Base-by-base conservation (phyloP, 2,888 invertebrate species). In the Clitarchus hookeri region DNA sequence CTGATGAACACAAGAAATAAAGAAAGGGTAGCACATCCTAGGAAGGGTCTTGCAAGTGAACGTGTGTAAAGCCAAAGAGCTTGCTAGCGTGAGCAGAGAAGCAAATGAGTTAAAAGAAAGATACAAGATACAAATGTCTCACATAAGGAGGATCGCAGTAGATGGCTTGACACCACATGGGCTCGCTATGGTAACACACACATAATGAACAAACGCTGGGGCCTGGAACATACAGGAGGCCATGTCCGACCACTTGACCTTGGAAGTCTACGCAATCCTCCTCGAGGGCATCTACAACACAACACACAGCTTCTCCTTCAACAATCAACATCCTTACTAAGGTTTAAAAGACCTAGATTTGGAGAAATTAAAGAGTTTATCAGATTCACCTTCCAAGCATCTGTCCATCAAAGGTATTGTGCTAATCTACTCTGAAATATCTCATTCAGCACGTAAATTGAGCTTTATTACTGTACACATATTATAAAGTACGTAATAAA, bases 141-240 rank as follows among this genome's bases (percentile, higher is more conserved):
- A 97, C 96, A 91, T 96, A 96, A 89, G 96, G 96, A 86, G 97
- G 96, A 91, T 96, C 95, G 91, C 97, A 97, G 92, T 96, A 97
- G 90, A 96, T 97, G 85, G 96, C 96, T 92, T 96, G 95, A 91
- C 97, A 97, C 96, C 96, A 97, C 94, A 95, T 95, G 84, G 97
- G 96, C 90, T 96, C 94, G 48, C 96, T 95, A 92, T 97, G 96
- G 92, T 97, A 97, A 92, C 97, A 97, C 85, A 97, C 96, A 91
- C 97, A 97, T 88, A 96, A 94, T 87, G 96, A 96, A 91, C 97
- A 97, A 85, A 96, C 96, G 9, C 96, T 96, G 11, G 96, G 96
- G 85, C 97, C 97, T 19, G 97, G 97, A 88, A 97, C 96, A 91
- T 96, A 97, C 85, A 96, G 93, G 89, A 96, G 93, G 19, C 97